Conservation (phyloP, 2,113 vertebrate genomes). For the Cepphus grylle region DNA sequence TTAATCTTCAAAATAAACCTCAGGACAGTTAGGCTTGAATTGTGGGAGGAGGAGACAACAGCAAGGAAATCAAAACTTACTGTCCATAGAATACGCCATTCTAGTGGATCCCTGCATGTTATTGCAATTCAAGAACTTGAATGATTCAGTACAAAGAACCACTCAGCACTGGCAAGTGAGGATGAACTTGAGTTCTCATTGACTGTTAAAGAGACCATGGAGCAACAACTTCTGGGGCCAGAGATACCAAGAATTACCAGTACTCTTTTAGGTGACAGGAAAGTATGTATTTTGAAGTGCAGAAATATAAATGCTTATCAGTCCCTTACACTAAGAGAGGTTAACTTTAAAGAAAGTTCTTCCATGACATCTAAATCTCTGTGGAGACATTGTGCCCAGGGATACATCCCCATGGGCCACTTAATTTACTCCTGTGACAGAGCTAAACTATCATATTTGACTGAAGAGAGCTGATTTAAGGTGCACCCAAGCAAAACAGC, state of each 20-base stretch:
- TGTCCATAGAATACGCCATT: background rate
- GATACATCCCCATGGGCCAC: background rate
- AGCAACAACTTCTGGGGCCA: background rate
- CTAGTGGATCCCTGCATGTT: background rate
- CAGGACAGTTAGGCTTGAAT: background rate
- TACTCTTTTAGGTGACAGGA: background rate
- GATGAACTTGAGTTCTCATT: background rate
- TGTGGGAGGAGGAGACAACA: background rate
- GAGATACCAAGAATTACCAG: background rate
- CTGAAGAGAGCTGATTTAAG: background rate
- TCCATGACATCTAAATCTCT: background rate
- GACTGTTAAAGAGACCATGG: accelerated
- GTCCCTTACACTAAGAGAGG: background rate
- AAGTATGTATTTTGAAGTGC: background rate
- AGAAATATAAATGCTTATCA: background rate
- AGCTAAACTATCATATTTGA: background rate
- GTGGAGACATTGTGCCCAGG: background rate
- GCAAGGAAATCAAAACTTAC: background rate
- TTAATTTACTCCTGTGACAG: background rate
- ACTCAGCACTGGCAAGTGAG: background rate
- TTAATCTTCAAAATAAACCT: background rate
- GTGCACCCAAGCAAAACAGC: background rate
- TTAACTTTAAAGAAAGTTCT: background rate
- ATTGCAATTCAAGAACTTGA: background rate
- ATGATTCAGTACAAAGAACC: background rate